These are phyloP conservation scores for Sympetrum striolatum DNA, from an alignment of 2,888 invertebrate genomes.

Conservation along the genomic window DNA sequence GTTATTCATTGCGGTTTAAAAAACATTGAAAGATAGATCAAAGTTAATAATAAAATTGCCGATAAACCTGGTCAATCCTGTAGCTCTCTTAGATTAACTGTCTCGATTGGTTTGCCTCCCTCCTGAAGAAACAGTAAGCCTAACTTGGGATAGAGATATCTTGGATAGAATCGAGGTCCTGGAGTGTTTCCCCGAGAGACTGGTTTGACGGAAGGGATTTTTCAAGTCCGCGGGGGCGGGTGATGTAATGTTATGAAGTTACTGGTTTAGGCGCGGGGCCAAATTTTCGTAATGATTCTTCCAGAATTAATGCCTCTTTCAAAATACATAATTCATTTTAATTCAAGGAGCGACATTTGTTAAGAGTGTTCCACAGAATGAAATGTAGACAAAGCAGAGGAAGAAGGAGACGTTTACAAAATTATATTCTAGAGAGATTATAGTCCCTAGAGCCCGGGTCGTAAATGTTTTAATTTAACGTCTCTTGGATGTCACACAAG, in stretches of 20 bases:
- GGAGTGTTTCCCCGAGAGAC: background rate
- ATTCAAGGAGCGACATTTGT: background rate
- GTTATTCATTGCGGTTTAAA: too few species aligned
- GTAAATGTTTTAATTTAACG: background rate
- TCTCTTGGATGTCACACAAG: background rate
- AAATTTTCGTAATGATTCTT: slow-evolving; percentile 8
- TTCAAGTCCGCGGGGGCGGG: background rate
- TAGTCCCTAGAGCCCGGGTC: background rate
- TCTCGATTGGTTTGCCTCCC: too few species aligned
- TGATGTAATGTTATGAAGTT: slow-evolving; percentile 11
- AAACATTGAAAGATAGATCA: too few species aligned
- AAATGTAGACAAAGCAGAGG: background rate
- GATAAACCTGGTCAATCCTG: too few species aligned
- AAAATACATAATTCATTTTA: background rate
- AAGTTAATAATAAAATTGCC: too few species aligned
- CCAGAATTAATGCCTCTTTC: background rate
- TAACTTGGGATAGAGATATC: background rate
- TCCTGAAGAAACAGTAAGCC: too few species aligned
- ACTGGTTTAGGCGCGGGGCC: slow-evolving; percentile 2
- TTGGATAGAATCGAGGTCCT: background rate
- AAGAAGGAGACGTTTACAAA: background rate
- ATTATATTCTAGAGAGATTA: background rate
- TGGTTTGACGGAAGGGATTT: slow-evolving; percentile 22
- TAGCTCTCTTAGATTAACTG: too few species aligned
- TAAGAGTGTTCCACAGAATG: background rate